These are phyloP conservation scores for Diplogasteroides magnus DNA, from an alignment of 1,140 invertebrate genomes.

Conservation along the genomic window DNA sequence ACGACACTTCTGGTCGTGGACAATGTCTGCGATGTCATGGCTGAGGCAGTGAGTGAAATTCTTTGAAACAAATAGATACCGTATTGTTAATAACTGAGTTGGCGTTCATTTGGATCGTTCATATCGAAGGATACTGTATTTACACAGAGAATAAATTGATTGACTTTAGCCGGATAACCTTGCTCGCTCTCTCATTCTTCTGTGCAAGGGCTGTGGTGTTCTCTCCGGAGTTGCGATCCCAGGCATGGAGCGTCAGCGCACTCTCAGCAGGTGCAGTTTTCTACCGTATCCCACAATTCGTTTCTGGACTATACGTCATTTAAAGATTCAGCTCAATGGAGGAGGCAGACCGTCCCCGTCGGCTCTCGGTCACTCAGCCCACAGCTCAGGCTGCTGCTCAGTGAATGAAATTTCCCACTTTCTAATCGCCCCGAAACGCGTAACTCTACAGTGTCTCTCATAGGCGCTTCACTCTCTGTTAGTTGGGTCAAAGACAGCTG, in stretches of 20 bases:
- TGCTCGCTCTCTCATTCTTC: constrained; percentile 51
- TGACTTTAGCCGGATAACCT: constrained; percentile 52
- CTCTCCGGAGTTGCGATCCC: constrained; percentile 52
- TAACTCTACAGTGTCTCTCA: background rate
- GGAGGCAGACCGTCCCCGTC: constrained; percentile 51
- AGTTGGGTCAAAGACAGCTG: too few species aligned
- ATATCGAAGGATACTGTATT: background rate
- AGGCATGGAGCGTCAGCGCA: constrained; percentile 55
- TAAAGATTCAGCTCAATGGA: constrained; percentile 55
- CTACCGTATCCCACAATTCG: too few species aligned
- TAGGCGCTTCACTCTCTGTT: background rate
- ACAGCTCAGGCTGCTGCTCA: constrained; percentile 25
- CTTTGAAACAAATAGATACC: background rate
- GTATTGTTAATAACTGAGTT: too few species aligned
- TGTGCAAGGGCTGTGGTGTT: constrained; percentile 54
- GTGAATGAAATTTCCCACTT: too few species aligned
- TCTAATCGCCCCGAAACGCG: background rate
- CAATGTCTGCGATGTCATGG: constrained; percentile 71
- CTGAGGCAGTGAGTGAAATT: constrained; percentile 66
- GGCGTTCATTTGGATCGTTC: too few species aligned
- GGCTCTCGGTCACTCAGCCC: constrained; percentile 48
- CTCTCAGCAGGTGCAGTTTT: constrained; percentile 39
- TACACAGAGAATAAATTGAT: too few species aligned
- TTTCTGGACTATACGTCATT: too few species aligned
- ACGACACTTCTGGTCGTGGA: constrained; percentile 77